Percentiles rank a stretch among this genome's conserved stretches.
phyloP scores from a whole-genome alignment of 2,797 vertebrate genomes.

The Sebastes matsubarae region DNA sequence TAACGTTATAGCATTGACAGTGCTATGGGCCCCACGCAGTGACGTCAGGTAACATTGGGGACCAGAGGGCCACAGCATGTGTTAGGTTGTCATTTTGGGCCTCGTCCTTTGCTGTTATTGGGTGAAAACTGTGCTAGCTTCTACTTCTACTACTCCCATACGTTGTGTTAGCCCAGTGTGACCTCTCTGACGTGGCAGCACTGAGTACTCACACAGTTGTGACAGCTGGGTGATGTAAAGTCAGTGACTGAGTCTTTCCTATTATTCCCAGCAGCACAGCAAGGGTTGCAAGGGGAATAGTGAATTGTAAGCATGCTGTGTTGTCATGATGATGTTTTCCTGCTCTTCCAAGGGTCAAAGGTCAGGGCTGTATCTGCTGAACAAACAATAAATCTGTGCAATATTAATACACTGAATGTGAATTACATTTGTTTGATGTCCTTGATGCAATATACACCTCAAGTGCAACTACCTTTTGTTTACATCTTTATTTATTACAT shows the following conservation, averaged over 20 bases:
- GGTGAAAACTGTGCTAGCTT: background rate
- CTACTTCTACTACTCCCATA: no score
- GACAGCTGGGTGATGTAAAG: background rate
- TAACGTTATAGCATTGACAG: conserved; percentile 23
- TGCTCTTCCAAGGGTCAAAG: conserved; percentile 40
- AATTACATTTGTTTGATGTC: no score
- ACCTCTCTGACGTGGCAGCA: conserved; percentile 59
- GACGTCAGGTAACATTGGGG: background rate
- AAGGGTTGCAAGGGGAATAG: no score
- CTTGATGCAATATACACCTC: no score
- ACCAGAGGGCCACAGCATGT: conserved; percentile 1
- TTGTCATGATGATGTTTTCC: background rate
- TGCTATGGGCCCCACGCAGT: background rate
- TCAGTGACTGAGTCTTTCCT: no score
- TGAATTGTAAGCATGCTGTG: background rate
- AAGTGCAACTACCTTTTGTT: no score
- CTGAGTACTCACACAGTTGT: background rate
- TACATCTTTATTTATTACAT: no score
- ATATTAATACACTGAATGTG: no score
- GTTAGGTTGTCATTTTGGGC: background rate
- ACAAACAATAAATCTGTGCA: no score
- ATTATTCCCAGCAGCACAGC: no score
- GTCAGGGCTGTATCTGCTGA: background rate
- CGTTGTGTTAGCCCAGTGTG: background rate
- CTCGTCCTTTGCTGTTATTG: background rate